Evolutionary conservation across 2,888 invertebrate species (phyloP).

Genomic region (Tenthredo notha): DNA sequence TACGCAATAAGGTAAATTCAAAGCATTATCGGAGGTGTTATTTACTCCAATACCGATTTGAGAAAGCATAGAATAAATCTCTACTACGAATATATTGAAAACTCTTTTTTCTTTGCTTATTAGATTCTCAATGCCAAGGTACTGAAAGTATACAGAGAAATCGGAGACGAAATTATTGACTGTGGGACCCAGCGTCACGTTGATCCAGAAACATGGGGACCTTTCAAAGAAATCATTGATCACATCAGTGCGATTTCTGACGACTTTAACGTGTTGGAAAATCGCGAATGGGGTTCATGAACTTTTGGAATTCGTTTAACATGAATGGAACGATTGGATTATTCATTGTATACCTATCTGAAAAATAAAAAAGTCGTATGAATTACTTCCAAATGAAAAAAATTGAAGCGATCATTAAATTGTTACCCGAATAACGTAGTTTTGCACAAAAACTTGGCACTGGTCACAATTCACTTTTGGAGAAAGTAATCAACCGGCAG

Average conservation of each 20-base stretch:
- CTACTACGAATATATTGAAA: not conserved
- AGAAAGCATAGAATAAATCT: not conserved
- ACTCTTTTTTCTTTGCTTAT: not conserved
- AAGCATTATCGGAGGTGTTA: not conserved
- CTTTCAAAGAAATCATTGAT: not conserved
- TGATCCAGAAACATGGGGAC: not conserved
- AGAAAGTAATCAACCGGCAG: too few species aligned
- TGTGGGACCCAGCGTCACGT: not conserved
- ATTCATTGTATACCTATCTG: not conserved
- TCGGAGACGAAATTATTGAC: not conserved
- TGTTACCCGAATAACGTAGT: too few species aligned
- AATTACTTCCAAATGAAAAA: not conserved
- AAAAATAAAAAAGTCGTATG: not conserved
- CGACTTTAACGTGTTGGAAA: not conserved
- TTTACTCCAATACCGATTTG: not conserved
- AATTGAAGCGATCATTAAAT: too few species aligned
- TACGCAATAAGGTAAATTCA: not conserved
- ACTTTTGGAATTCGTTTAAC: not conserved
- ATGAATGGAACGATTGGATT: not conserved
- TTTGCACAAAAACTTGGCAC: too few species aligned
- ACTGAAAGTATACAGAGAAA: not conserved
- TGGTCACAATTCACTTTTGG: too few species aligned
- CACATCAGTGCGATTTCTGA: not conserved
- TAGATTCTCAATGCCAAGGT: constrained; percentile 2
- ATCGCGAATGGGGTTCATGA: not conserved